Base-by-base conservation (phyloP, 2,888 invertebrate genomes). In the Hemicrepidius hirtus region DNA sequence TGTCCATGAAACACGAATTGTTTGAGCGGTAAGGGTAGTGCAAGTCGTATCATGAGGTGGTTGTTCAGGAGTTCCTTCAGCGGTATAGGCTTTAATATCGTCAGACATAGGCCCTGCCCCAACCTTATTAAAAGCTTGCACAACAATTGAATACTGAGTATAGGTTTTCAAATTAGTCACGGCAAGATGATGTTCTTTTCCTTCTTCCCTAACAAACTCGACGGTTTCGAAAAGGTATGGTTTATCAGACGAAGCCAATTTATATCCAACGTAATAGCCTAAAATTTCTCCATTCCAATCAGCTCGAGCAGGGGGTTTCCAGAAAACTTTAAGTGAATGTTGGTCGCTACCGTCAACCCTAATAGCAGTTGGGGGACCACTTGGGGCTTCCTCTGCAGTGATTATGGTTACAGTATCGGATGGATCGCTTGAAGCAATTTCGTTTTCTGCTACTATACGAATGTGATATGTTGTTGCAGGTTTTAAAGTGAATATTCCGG, bases 121-220 rank as follows among this genome's bases (percentile, higher is more conserved):
- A 81, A 97, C 94, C 86, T 95, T 95, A 87, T 98, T 98, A 85
- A 96, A 97, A 0, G 96, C 97, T 87, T 97, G 97, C 7, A 97
- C 96, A 18, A 97, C 97, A 20, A 97, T 94, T n/a, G 96, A 93
- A 87, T 98, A 98, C 85, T 97, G 96, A 0, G 97, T 97, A 88
- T 97, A 98, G 0, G 96, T 97, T 84, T 93, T 93, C 83, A 77
- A 83, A 78, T 83, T 84, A 9, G 83, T 80, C 18, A 85, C 83
- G 79, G 84, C 94, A 80, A 97, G 87, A 81, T 93, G 94, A 83
- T 96, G 96, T 86, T 97, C 96, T 82, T 96, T 96, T 85, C 95
- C 95, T 84, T 96, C 96, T 89, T 96, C 96, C 83, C 95, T 94
- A 65, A 94, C 94, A 85, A 96, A 96, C 84, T 96, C 96, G 4